Evolutionary conservation across 2,797 vertebrate species (phyloP).

Genomic region (Notoglanidium macrostoma): DNA sequence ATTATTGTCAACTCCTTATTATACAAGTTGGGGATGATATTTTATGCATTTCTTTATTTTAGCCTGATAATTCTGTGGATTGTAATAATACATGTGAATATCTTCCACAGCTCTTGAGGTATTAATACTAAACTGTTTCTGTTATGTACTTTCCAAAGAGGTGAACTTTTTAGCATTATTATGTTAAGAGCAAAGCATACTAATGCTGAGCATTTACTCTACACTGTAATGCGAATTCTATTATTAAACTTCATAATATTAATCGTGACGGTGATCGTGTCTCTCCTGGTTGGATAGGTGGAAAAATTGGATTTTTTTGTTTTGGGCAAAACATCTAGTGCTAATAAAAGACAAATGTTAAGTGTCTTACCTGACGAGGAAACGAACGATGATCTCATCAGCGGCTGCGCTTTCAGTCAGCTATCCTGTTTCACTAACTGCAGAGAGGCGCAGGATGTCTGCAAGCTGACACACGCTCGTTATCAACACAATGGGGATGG

Average conservation of each 20-base stretch:
- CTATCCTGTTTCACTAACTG: slow-evolving; percentile 63
- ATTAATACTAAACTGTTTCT: not conserved
- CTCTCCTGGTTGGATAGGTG: not conserved
- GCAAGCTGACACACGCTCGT: slow-evolving; percentile 69
- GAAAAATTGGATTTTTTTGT: slow-evolving; percentile 12
- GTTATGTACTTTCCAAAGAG: not conserved
- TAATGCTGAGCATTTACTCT: not conserved
- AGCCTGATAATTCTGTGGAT: not conserved
- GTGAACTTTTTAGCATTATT: not conserved
- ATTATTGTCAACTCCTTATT: slow-evolving; percentile 45
- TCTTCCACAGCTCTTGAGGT: not conserved
- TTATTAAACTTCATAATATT: not conserved
- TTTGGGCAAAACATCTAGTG: slow-evolving; percentile 3
- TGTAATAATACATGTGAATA: not conserved
- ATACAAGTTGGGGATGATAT: not conserved
- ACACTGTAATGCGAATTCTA: not conserved
- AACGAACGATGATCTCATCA: slow-evolving; percentile 59
- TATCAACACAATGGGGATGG: slow-evolving; percentile 66
- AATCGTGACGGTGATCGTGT: not conserved
- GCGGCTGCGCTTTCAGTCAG: slow-evolving; percentile 60
- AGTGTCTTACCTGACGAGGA: slow-evolving; percentile 37
- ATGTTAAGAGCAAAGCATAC: not conserved
- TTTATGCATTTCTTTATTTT: not conserved
- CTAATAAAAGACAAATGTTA: slow-evolving; percentile 53
- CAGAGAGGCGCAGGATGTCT: slow-evolving; percentile 67